Percentiles rank a stretch among this genome's conserved stretches.
phyloP scores from a whole-genome alignment of 2,797 vertebrate genomes.

The Pipistrellus pygmaeus region DNA sequence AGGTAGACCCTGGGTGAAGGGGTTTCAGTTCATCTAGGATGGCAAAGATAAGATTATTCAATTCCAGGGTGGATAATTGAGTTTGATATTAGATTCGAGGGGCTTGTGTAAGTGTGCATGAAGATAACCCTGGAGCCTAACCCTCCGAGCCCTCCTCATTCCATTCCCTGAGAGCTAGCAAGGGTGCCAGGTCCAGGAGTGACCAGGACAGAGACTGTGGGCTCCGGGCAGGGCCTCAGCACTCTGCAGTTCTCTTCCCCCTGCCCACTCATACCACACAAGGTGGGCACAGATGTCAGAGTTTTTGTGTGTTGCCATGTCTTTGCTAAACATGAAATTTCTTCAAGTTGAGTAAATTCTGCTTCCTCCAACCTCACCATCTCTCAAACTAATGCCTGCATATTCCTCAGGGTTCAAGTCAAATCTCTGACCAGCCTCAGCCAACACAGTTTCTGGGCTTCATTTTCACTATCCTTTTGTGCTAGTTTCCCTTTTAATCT shows the following conservation, averaged over 20 bases:
- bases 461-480: conserved; percentile 56
- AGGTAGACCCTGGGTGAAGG: not conserved
- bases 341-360: not conserved
- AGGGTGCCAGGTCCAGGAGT: not conserved
- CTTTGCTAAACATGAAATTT: conserved; percentile 10
- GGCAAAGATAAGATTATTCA: conserved; percentile 24
- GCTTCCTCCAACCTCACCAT: not conserved
- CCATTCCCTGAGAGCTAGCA: not conserved
- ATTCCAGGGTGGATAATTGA: conserved; percentile 33
- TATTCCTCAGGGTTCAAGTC: not conserved
- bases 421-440: not conserved
- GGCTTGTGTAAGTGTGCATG: not conserved
- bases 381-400: not conserved
- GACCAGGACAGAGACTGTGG: not conserved
- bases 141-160: not conserved
- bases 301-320: not conserved
- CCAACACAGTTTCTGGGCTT: not conserved
- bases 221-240: not conserved
- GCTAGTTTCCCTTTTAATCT: conserved; percentile 34
- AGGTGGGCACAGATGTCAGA: not conserved
- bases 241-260: not conserved
- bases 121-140: not conserved
- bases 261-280: not conserved
- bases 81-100: not conserved
- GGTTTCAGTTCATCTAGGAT: not conserved